These are phyloP conservation scores for Sterna hirundo DNA, from an alignment of 2,113 vertebrate genomes.

Conservation along the genomic window DNA sequence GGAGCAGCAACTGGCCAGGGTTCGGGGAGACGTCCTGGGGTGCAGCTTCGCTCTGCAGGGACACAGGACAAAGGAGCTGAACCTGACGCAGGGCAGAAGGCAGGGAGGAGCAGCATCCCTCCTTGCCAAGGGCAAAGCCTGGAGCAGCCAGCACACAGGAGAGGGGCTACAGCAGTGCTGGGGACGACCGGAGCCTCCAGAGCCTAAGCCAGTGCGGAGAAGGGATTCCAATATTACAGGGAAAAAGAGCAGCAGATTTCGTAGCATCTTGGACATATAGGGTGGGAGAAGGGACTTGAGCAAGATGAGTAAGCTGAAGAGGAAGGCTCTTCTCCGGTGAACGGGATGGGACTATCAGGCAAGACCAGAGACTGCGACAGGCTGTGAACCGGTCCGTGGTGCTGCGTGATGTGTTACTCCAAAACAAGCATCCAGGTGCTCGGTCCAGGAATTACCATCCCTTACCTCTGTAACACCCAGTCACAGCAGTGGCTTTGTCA, in stretches of 20 bases:
- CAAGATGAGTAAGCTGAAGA: neutral
- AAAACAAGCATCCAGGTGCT: neutral
- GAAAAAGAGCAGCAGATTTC: neutral
- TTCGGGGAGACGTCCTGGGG: neutral
- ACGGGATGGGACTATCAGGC: neutral
- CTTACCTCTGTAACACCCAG: neutral
- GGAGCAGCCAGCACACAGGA: accelerated
- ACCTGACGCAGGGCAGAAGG: neutral
- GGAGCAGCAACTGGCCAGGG: neutral
- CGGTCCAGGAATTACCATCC: neutral
- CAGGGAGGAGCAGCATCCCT: neutral
- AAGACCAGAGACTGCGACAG: neutral
- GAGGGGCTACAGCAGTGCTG: neutral
- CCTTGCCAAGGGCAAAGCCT: neutral
- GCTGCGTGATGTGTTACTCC: neutral
- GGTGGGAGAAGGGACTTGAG: neutral
- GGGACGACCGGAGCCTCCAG: neutral
- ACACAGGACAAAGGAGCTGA: neutral
- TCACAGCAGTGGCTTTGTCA: neutral
- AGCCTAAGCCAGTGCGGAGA: neutral
- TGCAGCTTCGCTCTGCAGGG: neutral
- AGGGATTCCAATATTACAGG: neutral
- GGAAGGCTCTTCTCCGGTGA: neutral
- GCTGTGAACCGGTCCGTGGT: accelerated
- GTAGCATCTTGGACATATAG: neutral